phyloP scores from a whole-genome alignment of 2,888 invertebrate genomes.

The Synergus japonicus region DNA sequence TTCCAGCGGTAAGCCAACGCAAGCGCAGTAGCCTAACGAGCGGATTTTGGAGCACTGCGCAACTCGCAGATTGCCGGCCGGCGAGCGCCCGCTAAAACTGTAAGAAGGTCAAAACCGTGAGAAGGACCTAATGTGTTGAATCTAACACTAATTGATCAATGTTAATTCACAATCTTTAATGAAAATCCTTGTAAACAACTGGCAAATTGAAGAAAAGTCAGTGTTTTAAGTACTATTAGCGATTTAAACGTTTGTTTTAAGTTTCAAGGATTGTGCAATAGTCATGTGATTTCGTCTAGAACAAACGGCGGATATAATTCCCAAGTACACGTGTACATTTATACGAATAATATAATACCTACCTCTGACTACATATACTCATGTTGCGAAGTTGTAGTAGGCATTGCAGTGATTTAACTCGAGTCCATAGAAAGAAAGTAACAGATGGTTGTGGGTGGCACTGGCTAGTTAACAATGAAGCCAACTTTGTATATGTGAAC shows the following conservation, averaged over 20 bases:
- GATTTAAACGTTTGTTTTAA: not conserved
- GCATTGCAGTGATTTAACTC: conserved; percentile 63
- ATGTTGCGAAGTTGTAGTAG: conserved; percentile 54
- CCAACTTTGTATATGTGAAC: conserved; percentile 47
- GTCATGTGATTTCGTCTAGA: not conserved
- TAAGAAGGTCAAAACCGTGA: no score
- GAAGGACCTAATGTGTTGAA: no score
- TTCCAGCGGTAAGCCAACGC: no score
- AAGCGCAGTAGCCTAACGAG: no score
- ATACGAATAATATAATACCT: conserved; percentile 16
- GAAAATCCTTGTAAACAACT: no score
- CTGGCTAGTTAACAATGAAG: conserved; percentile 65
- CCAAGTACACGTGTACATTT: conserved; percentile 28
- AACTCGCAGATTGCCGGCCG: no score
- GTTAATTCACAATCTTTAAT: no score
- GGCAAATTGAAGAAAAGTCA: no score
- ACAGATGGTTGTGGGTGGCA: conserved; percentile 69
- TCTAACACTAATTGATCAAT: no score
- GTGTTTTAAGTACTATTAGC: no score
- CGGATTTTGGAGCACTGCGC: no score
- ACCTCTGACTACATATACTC: conserved; percentile 3
- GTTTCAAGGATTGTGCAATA: not conserved
- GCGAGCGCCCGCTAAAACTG: no score
- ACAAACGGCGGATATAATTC: conserved; percentile 37
- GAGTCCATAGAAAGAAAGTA: conserved; percentile 66